Evolutionary conservation across 2,888 invertebrate species (phyloP).

Genomic region (Chymomyza amoena): DNA sequence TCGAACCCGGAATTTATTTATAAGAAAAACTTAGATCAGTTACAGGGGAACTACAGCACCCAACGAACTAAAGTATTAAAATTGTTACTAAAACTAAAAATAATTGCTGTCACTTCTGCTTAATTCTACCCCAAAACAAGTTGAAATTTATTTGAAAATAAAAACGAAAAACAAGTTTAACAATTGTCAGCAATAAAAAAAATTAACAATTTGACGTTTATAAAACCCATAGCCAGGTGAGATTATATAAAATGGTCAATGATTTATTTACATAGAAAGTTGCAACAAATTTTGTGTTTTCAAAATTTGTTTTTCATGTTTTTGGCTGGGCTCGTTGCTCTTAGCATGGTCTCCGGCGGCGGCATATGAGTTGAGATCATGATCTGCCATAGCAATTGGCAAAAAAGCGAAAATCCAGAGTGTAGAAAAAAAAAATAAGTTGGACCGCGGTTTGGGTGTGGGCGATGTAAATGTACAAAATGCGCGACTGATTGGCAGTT

Average conservation of each 20-base stretch:
- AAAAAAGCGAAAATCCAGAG: neutral
- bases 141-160: slow-evolving; percentile 61
- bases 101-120: slow-evolving; percentile 22
- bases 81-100: too few relatives aligned
- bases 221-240: slow-evolving; percentile 32
- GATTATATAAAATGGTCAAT: slow-evolving; percentile 42
- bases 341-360: neutral
- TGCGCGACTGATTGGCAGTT: neutral
- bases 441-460: slow-evolving; percentile 39
- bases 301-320: slow-evolving; percentile 60
- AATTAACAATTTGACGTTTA: neutral
- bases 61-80: too few relatives aligned
- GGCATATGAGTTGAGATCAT: neutral
- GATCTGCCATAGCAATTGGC: slow-evolving; percentile 6
- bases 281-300: slow-evolving; percentile 43
- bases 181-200: slow-evolving; percentile 35
- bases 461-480: slow-evolving; percentile 36
- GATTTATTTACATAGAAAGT: slow-evolving; percentile 64
- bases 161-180: slow-evolving; percentile 61
- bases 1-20: too few relatives aligned
- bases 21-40: too few relatives aligned
- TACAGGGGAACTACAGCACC: too few relatives aligned
- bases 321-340: neutral
- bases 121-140: slow-evolving; percentile 39
- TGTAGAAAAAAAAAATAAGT: too few relatives aligned